A percentile compares a stretch with the other conserved stretches of the same genome.
These are phyloP conservation scores for Leptopilina clavipes DNA, from an alignment of 1,140 invertebrate genomes.

Conservation along the genomic window DNA sequence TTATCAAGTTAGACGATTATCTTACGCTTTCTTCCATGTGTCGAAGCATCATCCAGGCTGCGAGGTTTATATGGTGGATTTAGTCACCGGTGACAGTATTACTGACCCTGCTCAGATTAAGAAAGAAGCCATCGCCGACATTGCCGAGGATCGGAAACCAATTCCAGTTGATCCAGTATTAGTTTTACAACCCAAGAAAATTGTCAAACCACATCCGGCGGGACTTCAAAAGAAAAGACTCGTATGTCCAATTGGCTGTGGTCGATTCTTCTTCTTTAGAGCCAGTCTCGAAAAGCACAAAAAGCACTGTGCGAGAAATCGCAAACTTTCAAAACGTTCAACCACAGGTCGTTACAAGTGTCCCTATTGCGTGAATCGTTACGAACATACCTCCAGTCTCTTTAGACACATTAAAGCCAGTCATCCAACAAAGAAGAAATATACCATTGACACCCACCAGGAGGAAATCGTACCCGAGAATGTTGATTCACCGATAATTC, in stretches of 20 bases:
- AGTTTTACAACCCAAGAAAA: not conserved
- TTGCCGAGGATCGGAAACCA: not conserved
- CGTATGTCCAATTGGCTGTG: not conserved
- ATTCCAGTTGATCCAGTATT: not conserved
- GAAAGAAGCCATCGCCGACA: constrained; percentile 5
- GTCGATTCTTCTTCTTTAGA: not conserved
- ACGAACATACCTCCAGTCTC: not conserved
- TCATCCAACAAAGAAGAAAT: not conserved
- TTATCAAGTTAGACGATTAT: constrained; percentile 68
- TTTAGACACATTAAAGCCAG: not conserved
- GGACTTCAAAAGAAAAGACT: constrained; percentile 5
- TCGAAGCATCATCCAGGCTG: constrained; percentile 50
- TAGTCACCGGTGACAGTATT: constrained; percentile 16
- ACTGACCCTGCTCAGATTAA: not conserved
- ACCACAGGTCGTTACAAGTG: not conserved
- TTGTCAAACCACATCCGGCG: not conserved
- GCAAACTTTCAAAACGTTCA: not conserved
- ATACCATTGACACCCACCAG: not conserved
- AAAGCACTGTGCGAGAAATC: not conserved
- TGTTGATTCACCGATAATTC: no score
- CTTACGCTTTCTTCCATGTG: constrained; percentile 61
- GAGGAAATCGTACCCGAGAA: constrained; percentile 9
- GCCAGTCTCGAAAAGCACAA: not conserved
- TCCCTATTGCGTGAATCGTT: not conserved
- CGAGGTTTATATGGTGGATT: constrained; percentile 20